Base-by-base conservation (phyloP, 2,888 invertebrate species). In the Pardosa pseudoannulata region DNA sequence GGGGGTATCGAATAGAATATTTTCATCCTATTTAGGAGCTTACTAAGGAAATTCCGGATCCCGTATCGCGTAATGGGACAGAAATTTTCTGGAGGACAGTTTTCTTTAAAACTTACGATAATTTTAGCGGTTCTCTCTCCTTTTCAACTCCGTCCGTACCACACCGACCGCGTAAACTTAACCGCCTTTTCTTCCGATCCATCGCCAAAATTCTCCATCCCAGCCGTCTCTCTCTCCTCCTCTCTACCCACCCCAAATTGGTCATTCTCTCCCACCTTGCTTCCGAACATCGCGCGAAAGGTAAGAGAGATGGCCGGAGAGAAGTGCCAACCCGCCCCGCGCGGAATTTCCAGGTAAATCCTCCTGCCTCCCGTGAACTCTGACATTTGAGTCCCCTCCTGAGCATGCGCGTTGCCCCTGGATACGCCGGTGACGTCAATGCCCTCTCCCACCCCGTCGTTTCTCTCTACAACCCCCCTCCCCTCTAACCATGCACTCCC, bases 351-450 rank as follows among this genome's bases (percentile, higher is more conserved):
- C 41, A 46, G 41, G 41, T 46, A 46, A 46, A 46, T 46, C 41
- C 16, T 46, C 9, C n/a, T n/a, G n/a, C 41, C 41, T 13, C 41
- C 16, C 16, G 13, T 85, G 85, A 85, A 78, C 85, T 85, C 74
- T 85, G 79, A 85, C 79, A 85, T 85, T 85, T 85, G 78, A 65
- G 79, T 71, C 76, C 27, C 23, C 62, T 19, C 28, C 31, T 83
- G 82, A 46, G 83, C 65, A 9, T 83, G 70, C 74, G 64, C 75
- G 28, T 71, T 76, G 16, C 65, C 65, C 72, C n/a, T 76, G 71
- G 83, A 27, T 67, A 83, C 83, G 36, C n/a, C n/a, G 0, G 67
- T 83, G 83, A 83, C 83, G 83, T 83, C 83, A 83, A 67, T 83
- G 28, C 62, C 23, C 27, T 56, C 72, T 50, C 76, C 39, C 36